Evolutionary conservation across 2,888 invertebrate genomes (phyloP).

Genomic region (Gerris lacustris): DNA sequence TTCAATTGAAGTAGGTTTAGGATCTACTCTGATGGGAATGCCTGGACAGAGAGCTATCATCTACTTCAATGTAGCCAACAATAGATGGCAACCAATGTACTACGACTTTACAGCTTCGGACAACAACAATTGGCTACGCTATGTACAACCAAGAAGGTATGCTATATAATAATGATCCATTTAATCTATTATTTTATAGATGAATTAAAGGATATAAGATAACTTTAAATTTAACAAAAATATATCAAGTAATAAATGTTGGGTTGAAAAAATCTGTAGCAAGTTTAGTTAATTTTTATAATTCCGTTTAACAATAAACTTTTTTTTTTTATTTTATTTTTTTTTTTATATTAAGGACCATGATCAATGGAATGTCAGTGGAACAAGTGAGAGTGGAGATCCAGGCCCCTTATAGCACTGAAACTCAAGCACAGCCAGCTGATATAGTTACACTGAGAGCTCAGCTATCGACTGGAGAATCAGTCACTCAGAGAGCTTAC

Average conservation of each 20-base stretch:
- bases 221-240: neutral
- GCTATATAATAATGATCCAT: too few species aligned
- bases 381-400: slow-evolving; percentile 2
- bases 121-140: neutral
- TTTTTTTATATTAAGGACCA: too few species aligned
- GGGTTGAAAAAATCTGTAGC: too few species aligned
- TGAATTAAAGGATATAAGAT: too few species aligned
- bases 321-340: too few species aligned
- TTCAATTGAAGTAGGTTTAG: slow-evolving; percentile 33
- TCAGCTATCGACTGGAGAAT: neutral
- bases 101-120: slow-evolving; percentile 40
- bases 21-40: slow-evolving; percentile 32
- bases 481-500: neutral
- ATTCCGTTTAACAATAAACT: too few species aligned
- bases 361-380: neutral
- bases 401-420: neutral
- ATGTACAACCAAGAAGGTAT: slow-evolving; percentile 14
- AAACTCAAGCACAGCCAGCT: neutral
- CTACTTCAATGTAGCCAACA: slow-evolving; percentile 63
- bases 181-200: too few species aligned
- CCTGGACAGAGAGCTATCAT: slow-evolving; percentile 38
- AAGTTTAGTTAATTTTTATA: too few species aligned
- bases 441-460: slow-evolving; percentile 14
- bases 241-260: too few species aligned
- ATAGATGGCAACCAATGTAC: slow-evolving; percentile 44